A percentile compares a stretch with the other conserved stretches of the same genome.
Evolutionary conservation across 1,140 invertebrate genomes (phyloP).

Genomic region (Glossosoma conforme): DNA sequence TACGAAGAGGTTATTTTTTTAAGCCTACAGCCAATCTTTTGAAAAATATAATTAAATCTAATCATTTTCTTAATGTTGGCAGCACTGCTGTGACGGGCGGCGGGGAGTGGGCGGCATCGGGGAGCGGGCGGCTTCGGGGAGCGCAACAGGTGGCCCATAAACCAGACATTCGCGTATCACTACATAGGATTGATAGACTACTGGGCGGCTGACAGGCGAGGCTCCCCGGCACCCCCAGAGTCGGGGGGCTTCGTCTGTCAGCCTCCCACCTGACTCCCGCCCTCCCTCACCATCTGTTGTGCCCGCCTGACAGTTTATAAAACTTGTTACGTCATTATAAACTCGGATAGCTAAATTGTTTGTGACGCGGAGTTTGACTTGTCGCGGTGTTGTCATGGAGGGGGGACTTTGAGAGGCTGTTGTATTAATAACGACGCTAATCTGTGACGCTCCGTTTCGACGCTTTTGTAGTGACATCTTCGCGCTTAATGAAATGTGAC

Average conservation of each 20-base stretch:
- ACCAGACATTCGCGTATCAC: constrained; percentile 32
- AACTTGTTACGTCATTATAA: constrained; percentile 31
- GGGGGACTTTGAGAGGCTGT: background rate
- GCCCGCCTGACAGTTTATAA: constrained; percentile 30
- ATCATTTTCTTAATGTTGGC: too few species aligned
- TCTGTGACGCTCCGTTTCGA: constrained; percentile 1
- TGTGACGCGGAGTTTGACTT: constrained; percentile 28
- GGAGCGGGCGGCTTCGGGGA: background rate
- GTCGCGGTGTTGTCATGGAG: constrained; percentile 7
- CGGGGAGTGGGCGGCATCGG: background rate
- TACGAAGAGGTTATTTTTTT: too few species aligned
- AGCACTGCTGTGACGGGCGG: too few species aligned
- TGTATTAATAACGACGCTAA: background rate
- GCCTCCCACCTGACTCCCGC: background rate
- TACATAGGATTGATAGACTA: constrained; percentile 30
- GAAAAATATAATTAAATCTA: too few species aligned
- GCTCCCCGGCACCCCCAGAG: constrained; percentile 13
- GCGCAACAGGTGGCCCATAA: constrained; percentile 31
- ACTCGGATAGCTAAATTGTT: constrained; percentile 29
- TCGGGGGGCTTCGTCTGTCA: constrained; percentile 3
- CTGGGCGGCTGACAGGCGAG: constrained; percentile 12
- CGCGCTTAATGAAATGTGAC: too few species aligned
- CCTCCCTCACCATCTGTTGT: constrained; percentile 20
- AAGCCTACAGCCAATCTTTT: too few species aligned
- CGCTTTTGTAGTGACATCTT: too few species aligned